Base-by-base conservation (phyloP, 2,113 vertebrate genomes). In the Cyprinodon tularosa region DNA sequence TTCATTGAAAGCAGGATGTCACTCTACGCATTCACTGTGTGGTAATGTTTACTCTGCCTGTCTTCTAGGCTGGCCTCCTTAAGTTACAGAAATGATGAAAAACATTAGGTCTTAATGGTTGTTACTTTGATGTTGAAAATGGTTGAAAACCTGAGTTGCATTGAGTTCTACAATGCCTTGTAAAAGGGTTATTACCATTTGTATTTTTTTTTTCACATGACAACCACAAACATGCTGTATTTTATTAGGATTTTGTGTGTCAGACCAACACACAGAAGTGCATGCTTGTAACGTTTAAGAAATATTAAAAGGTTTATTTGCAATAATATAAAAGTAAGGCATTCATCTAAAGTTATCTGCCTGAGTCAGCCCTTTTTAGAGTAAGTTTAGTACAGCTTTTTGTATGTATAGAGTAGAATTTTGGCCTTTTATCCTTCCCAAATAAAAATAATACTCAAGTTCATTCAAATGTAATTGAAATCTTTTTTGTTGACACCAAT, bases 11-110 rank as follows among this genome's bases (percentile, higher is more conserved):
- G 75, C 64, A 61, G 81, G 74, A 83, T 76, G 68, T 86, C 70
- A 68, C 71, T 80, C 60, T 83, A 77, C 65, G 68, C 61, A 73
- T 20, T 57, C 20, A 57, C 50, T 57, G 50, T 67, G 61, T 67
- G 39, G 74, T 85, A 81, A 83, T 85, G 80, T 87, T 87, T 84
- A 84, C 66, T 71, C 62, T 72, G 64, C 72, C 65, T 71, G 61
- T 45, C n/a, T 74, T 70, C 64, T 72, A 74, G 80, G 42, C 67
- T 72, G 59, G 9, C 79, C 80, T 75, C 42, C 40, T 62, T 9
- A 37, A 84, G 22, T 74, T 69, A 78, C 29, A 72, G 71, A 68
- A 65, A 72, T 71, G 66, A 15, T 9, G 15, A 63, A 45, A 82
- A 61, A 69, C 12, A 50, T 83, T 71, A 66, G 62, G 72, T 44